Conservation (phyloP, 2,113 vertebrate species). For the Hyperopisus bebe region DNA sequence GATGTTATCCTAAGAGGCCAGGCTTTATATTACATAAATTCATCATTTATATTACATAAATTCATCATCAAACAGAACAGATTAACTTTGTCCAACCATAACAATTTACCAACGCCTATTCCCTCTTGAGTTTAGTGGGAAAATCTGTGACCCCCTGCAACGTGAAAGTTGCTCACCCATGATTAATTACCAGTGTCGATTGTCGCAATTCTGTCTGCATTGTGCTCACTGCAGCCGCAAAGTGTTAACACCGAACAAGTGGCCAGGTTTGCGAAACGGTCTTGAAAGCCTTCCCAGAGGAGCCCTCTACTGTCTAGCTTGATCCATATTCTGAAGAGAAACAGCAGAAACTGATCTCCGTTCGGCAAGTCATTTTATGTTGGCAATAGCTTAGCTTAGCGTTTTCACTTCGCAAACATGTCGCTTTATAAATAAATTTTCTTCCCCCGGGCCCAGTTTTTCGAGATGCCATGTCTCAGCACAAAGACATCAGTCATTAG, state of each 20-base stretch:
- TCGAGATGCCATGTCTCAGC: conserved; percentile 12
- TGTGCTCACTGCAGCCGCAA: background rate
- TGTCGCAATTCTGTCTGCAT: background rate
- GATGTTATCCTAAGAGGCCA: background rate
- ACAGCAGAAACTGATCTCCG: background rate
- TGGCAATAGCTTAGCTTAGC: background rate
- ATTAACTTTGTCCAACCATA: background rate
- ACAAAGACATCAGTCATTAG: conserved; percentile 18
- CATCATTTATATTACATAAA: too few relatives aligned
- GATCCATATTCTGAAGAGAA: conserved; percentile 1
- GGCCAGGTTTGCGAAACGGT: background rate
- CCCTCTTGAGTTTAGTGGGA: background rate
- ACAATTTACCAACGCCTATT: background rate
- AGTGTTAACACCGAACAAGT: background rate
- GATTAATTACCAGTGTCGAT: background rate
- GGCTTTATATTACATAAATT: background rate
- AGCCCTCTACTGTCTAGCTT: conserved; percentile 1
- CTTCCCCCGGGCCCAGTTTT: background rate
- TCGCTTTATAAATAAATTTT: conserved; percentile 6
- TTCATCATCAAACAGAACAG: background rate
- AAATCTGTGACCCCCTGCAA: background rate
- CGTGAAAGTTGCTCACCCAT: background rate
- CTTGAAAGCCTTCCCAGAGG: background rate
- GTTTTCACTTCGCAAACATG: background rate
- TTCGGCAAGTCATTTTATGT: background rate